A percentile compares a stretch with the other conserved stretches of the same genome.
Evolutionary conservation across 2,888 invertebrate species (phyloP).

Genomic region (Archaeoteleia sp.): DNA sequence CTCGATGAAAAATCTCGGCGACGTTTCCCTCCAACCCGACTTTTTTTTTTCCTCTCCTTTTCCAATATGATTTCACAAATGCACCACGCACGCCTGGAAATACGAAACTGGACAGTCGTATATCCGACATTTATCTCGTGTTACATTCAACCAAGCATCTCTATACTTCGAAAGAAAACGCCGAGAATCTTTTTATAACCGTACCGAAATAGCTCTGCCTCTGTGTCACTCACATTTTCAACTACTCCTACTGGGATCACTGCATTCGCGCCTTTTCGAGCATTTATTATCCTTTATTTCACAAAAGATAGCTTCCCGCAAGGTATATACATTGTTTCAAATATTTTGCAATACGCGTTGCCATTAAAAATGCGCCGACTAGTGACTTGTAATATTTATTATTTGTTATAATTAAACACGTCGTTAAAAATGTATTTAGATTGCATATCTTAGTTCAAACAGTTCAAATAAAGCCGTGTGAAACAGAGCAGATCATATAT

Average conservation of each 20-base stretch:
- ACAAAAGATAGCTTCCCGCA: too few species aligned
- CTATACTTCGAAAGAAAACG: slow-evolving; percentile 21
- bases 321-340: too few species aligned
- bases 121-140: slow-evolving; percentile 41
- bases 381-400: too few species aligned
- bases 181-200: slow-evolving; percentile 23
- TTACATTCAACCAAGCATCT: slow-evolving; percentile 23
- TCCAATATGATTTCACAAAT: slow-evolving; percentile 21
- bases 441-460: too few species aligned
- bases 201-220: slow-evolving; percentile 19
- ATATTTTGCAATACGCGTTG: too few species aligned
- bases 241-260: slow-evolving; percentile 6
- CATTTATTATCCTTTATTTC: too few species aligned
- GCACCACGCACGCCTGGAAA: slow-evolving; percentile 32
- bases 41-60: background rate
- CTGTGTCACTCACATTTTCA: slow-evolving; percentile 11
- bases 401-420: too few species aligned
- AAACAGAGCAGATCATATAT: too few species aligned
- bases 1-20: slow-evolving; percentile 29
- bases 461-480: too few species aligned
- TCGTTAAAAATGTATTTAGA: too few species aligned
- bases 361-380: too few species aligned
- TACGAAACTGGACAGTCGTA: slow-evolving; percentile 40
- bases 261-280: too few species aligned
- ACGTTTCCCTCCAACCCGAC: slow-evolving; percentile 16